Evolutionary conservation across 1,140 invertebrate species (phyloP).

Genomic region (Trachymyrmex septentrionalis): DNA sequence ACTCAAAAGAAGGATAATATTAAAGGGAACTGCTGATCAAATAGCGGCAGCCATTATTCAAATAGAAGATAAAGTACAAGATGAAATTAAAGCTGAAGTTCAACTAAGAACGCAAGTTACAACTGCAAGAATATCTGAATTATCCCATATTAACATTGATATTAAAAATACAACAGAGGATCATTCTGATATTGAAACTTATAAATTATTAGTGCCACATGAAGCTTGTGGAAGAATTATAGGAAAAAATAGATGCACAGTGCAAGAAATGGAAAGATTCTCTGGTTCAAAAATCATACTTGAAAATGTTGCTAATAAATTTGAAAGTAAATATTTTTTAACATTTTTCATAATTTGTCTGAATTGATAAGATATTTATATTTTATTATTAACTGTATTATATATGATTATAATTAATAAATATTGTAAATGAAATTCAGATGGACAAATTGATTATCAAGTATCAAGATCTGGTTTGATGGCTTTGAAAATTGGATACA

Average conservation of each 20-base stretch:
- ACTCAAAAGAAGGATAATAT: constrained; percentile 84
- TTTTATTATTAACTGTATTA: not conserved
- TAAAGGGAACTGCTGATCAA: constrained; percentile 88
- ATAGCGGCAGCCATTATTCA: constrained; percentile 88
- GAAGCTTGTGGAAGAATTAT: not conserved
- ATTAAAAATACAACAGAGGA: not conserved
- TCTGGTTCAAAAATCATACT: constrained; percentile 8
- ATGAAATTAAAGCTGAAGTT: not conserved
- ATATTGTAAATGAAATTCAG: too few species aligned
- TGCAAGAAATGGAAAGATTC: not conserved
- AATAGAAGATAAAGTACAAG: constrained; percentile 86
- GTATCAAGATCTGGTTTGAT: too few species aligned
- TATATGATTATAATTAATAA: not conserved
- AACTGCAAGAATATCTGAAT: not conserved
- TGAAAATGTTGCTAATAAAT: not conserved
- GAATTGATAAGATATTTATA: not conserved
- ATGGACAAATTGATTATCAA: too few species aligned
- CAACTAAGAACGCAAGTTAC: not conserved
- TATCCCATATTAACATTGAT: not conserved
- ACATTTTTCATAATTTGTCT: not conserved
- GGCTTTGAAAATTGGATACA: too few species aligned
- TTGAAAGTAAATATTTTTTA: not conserved
- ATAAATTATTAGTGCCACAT: not conserved
- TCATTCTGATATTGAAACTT: not conserved
- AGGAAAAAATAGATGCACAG: not conserved